A percentile compares a stretch with the other conserved stretches of the same genome.
phyloP scores from a whole-genome alignment of 92 coral and sea anemone species.

The Parazoanthus swiftii region DNA sequence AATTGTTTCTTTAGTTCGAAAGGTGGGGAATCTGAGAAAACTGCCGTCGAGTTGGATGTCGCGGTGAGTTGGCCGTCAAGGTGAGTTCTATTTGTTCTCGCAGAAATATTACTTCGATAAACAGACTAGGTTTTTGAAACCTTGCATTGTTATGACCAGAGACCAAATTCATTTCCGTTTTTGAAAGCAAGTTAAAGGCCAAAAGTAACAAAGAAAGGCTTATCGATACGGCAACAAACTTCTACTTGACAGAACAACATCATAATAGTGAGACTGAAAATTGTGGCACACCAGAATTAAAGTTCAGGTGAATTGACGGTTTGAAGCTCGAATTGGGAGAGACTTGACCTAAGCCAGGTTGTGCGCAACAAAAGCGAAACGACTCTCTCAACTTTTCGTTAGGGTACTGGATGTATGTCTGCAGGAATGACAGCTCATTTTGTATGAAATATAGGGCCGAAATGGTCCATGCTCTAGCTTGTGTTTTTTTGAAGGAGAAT shows the following conservation, averaged over 20 bases:
- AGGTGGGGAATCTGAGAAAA: not conserved
- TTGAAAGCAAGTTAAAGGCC: no score
- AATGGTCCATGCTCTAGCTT: not conserved
- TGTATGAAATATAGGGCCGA: not conserved
- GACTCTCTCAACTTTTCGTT: not conserved
- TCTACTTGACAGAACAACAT: not conserved
- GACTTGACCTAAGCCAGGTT: not conserved
- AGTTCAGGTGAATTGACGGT: not conserved
- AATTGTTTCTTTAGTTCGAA: not conserved
- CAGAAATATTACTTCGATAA: not conserved
- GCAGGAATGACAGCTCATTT: not conserved
- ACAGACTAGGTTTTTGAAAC: not conserved
- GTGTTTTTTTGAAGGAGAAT: conserved; percentile 20
- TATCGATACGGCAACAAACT: not conserved
- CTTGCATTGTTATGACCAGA: not conserved
- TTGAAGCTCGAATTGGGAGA: not conserved
- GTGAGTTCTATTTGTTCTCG: conserved; percentile 2
- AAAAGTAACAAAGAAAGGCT: not conserved
- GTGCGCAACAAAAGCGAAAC: not conserved
- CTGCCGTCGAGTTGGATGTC: not conserved
- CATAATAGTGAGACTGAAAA: not conserved
- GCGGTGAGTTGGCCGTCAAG: not conserved
- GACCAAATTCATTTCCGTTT: not conserved
- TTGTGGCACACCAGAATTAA: not conserved
- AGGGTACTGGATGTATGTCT: not conserved